Conservation (phyloP, 2,113 vertebrate genomes). For the Cisticola juncidis region DNA sequence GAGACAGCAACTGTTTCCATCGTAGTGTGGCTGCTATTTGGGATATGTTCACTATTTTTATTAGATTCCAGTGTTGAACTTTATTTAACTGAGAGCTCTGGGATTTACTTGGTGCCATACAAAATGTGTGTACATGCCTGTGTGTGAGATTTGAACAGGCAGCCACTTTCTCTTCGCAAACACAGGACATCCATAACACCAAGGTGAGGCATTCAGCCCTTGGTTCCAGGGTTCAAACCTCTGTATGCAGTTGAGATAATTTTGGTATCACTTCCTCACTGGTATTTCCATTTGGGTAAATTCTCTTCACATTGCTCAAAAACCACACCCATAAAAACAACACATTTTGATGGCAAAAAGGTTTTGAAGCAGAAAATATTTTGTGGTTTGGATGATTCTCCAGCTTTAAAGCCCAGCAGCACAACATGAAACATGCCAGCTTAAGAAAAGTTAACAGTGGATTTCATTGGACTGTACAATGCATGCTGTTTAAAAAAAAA, state of each 20-base stretch:
- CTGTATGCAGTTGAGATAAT: background rate
- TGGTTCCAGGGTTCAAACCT: background rate
- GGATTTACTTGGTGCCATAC: background rate
- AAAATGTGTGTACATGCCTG: background rate
- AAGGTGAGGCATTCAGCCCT: background rate
- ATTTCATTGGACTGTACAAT: background rate
- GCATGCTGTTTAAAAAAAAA: fast-evolving
- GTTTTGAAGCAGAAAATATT: background rate
- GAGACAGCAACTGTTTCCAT: background rate
- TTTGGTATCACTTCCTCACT: background rate
- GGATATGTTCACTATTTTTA: background rate
- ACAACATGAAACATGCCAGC: background rate
- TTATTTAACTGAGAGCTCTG: background rate
- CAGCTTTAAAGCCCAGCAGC: background rate
- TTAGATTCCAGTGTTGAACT: background rate
- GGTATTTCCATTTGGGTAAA: background rate
- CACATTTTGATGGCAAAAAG: background rate
- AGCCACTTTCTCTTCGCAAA: background rate
- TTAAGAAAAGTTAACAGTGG: background rate
- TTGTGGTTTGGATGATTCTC: background rate
- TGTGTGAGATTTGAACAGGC: background rate
- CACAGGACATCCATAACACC: background rate
- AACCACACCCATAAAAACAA: background rate
- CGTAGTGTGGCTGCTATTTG: background rate
- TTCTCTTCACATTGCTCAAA: background rate